Evolutionary conservation across 2,113 vertebrate genomes (phyloP), one percentile per base, ranked within the genome.

Genomic region (Ammospiza caudacuta): DNA sequence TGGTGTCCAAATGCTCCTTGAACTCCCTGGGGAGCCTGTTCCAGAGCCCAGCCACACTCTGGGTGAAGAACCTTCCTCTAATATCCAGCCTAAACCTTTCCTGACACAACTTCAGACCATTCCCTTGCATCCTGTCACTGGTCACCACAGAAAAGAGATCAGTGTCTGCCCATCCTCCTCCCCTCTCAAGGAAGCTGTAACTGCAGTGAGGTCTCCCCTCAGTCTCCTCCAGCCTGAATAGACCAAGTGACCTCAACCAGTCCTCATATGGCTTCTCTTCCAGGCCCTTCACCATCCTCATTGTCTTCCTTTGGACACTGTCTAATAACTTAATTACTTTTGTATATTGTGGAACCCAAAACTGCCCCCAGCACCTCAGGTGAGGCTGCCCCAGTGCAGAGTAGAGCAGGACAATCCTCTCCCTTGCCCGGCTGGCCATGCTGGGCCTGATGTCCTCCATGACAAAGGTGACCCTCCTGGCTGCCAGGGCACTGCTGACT

Each of bases 381-480:
- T 74, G 58, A 74, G 18, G 41, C 58, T 0, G 0, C 7, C 22
- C 49, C 49, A 39, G 39, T 0, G 1, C 47, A 63, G 39, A 62
- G 21, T 9, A 69, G 66, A 61, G 37, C 0, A 0, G 49, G 28
- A 28, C 39, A 63, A 55, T 55, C 28, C 22, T 27, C 21, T 47
- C 12, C 28, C 22, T 64, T 46, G 41, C 27, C 58, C 0, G 0
- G 41, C 41, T 47, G 57, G 22, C 0, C 1, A n/a, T 57, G 41
- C 9, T 84, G 29, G 2, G 2, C 51, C 59, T 84, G 59, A 55
- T 41, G 39, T 13, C 41, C 41, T 15, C 41, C 41, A 41, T 13
- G 41, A 5, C 24, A 61, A 7, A 12, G 12, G 0, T 52, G 57
- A 2, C 22, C 7, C 33, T 37, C 49, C 28, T 55, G 81, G 28